Percentiles rank a stretch among this genome's conserved stretches.
phyloP scores from a whole-genome alignment of 1,140 invertebrate genomes.

The Tetramorium simillimum region DNA sequence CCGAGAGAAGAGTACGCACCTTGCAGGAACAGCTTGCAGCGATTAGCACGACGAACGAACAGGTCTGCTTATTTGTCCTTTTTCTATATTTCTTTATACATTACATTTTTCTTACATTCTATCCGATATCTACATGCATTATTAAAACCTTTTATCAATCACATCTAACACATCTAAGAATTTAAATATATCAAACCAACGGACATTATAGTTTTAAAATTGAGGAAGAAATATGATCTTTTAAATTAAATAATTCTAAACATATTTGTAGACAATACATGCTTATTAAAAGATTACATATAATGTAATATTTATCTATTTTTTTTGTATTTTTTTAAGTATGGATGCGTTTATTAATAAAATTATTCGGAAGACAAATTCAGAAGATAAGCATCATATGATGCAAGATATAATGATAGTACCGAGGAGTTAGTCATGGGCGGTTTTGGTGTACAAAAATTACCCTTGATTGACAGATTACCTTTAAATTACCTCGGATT shows the following conservation, averaged over 20 bases:
- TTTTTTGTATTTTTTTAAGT: background rate
- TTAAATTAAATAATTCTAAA: background rate
- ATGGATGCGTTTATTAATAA: background rate
- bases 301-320: background rate
- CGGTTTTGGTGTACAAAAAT: too few relatives aligned
- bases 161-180: background rate
- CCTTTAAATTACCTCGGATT: too few relatives aligned
- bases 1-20: slow-evolving; percentile 87
- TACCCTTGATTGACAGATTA: too few relatives aligned
- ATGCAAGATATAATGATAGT: too few relatives aligned
- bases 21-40: slow-evolving; percentile 87
- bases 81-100: background rate
- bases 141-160: background rate
- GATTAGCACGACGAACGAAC: slow-evolving; percentile 79
- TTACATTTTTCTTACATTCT: background rate
- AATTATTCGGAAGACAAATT: background rate
- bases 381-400: too few relatives aligned
- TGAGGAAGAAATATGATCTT: background rate
- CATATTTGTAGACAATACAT: background rate
- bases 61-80: slow-evolving; percentile 73
- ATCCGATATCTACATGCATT: background rate
- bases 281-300: background rate
- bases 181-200: background rate
- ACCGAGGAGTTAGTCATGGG: too few relatives aligned
- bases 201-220: background rate